phyloP scores from a whole-genome alignment of 2,113 vertebrate species.

The Prunella himalayana region DNA sequence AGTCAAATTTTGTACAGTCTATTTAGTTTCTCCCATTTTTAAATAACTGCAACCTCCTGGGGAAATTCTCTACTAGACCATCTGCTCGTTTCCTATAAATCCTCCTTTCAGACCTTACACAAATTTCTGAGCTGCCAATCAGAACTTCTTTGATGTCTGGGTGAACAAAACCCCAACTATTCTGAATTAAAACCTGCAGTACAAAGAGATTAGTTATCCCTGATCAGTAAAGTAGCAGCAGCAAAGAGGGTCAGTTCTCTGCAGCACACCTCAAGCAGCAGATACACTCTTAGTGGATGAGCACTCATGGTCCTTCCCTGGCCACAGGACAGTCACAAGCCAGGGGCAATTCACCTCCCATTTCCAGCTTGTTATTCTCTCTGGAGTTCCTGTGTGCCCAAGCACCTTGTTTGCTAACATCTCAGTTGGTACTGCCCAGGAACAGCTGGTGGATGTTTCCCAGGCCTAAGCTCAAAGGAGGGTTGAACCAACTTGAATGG shows the following conservation, averaged over 20 bases:
- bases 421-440: not conserved
- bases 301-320: not conserved
- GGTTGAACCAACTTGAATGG: not conserved
- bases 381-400: not conserved
- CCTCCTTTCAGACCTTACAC: constrained; percentile 26
- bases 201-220: not conserved
- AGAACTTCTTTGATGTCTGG: constrained; percentile 18
- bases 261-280: not conserved
- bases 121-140: constrained; percentile 24
- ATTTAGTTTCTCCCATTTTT: constrained; percentile 47
- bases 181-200: not conserved
- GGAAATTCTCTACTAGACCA: constrained; percentile 53
- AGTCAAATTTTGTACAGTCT: constrained; percentile 46
- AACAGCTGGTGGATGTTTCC: not conserved
- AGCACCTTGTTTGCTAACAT: not conserved
- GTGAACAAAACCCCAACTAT: not conserved
- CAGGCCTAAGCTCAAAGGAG: not conserved
- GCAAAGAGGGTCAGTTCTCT: not conserved
- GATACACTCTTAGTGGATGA: not conserved
- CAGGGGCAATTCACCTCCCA: not conserved
- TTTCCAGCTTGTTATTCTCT: not conserved
- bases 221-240: not conserved
- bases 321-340: not conserved
- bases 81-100: constrained; percentile 43
- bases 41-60: constrained; percentile 48